These are phyloP conservation scores for Meda fulgida DNA, from an alignment of 2,797 vertebrate genomes.

Conservation along the genomic window DNA sequence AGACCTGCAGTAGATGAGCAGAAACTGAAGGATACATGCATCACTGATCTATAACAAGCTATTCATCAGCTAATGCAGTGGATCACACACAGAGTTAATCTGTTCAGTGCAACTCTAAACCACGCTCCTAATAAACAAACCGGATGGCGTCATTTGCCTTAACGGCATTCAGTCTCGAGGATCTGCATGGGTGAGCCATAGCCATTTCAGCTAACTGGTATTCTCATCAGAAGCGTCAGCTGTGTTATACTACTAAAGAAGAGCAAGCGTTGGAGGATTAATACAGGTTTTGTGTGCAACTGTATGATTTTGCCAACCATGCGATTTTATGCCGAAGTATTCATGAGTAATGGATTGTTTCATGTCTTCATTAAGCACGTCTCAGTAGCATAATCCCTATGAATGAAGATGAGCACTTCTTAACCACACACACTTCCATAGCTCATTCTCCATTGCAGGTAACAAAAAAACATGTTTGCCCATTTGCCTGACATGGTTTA, in stretches of 20 bases:
- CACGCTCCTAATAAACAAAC: slow-evolving; percentile 18
- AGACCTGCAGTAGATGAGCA: slow-evolving; percentile 21
- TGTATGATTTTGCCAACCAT: slow-evolving; percentile 23
- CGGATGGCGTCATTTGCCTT: slow-evolving; percentile 9
- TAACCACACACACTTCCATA: slow-evolving; percentile 10
- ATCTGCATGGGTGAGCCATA: slow-evolving; percentile 24
- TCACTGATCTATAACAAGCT: not conserved
- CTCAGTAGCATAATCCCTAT: slow-evolving; percentile 31
- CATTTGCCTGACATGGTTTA: slow-evolving; percentile 10
- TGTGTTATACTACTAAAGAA: not conserved
- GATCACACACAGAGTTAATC: slow-evolving; percentile 22
- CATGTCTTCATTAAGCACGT: slow-evolving; percentile 36
- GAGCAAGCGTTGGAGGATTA: slow-evolving; percentile 11
- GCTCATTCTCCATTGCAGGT: not conserved
- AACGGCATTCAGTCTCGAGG: not conserved
- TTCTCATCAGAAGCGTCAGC: slow-evolving; percentile 16
- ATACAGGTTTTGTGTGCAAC: slow-evolving; percentile 11
- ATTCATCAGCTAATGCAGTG: slow-evolving; percentile 18
- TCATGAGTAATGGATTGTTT: slow-evolving; percentile 25
- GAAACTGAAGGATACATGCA: slow-evolving; percentile 6
- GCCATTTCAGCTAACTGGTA: slow-evolving; percentile 28
- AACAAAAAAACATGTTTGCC: not conserved
- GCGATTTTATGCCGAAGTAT: slow-evolving; percentile 13
- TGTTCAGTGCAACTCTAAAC: slow-evolving; percentile 10
- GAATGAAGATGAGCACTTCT: slow-evolving; percentile 21